These are phyloP conservation scores for Myanophis thanlyinensis DNA, from an alignment of 2,113 vertebrate genomes.

Conservation along the genomic window DNA sequence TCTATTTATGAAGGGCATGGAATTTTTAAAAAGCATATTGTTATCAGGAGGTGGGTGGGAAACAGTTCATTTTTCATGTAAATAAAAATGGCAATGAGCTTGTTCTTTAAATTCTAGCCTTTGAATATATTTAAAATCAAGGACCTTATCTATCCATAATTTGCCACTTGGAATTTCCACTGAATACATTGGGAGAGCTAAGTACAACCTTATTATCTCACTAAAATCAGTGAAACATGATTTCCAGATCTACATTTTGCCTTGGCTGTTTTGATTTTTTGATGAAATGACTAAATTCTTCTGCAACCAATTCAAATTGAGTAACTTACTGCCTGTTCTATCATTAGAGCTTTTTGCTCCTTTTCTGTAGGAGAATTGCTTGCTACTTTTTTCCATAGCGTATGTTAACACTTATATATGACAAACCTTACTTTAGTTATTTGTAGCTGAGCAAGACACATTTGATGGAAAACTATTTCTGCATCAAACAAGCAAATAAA, in stretches of 20 bases:
- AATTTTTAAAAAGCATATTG: neutral
- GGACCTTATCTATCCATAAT: neutral
- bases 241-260: neutral
- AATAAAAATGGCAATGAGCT: neutral
- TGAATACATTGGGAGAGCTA: neutral
- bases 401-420: neutral
- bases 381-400: slow-evolving; percentile 21
- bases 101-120: neutral
- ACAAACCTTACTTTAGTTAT: slow-evolving; percentile 5
- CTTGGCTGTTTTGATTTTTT: neutral
- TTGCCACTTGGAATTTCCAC: neutral
- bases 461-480: slow-evolving; percentile 36
- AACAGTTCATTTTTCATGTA: neutral
- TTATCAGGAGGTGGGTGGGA: neutral
- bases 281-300: neutral
- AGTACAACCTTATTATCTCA: neutral
- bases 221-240: neutral
- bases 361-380: neutral
- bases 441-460: slow-evolving; percentile 4
- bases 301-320: neutral
- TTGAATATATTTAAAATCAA: neutral
- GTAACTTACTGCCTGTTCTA: neutral
- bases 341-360: neutral
- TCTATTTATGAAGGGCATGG: neutral
- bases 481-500: neutral